Conservation (phyloP, 2,888 invertebrate genomes). For the Subacronicta megacephala region DNA sequence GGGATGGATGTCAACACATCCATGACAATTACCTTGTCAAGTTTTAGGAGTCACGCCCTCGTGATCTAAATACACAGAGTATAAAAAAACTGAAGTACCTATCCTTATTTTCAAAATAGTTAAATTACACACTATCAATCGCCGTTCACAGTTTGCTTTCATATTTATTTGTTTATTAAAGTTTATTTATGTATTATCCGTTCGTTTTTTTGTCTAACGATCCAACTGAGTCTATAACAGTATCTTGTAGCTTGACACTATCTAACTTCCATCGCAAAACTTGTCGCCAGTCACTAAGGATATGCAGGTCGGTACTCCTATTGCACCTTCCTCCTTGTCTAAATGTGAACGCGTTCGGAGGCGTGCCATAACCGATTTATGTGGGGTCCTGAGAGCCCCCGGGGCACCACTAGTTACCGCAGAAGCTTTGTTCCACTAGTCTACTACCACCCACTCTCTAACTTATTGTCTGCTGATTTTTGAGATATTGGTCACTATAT, state of each 20-base stretch:
- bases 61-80: constrained; percentile 14
- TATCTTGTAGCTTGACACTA: no score
- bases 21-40: constrained; percentile 20
- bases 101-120: no score
- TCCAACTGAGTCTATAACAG: no score
- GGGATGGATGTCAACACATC: no score
- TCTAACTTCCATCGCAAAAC: no score
- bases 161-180: no score
- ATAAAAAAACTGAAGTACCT: constrained; percentile 19
- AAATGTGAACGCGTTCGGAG: constrained; percentile 37
- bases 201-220: no score
- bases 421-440: constrained; percentile 54
- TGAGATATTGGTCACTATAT: constrained; percentile 54
- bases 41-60: constrained; percentile 18
- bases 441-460: constrained; percentile 46
- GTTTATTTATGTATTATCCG: no score
- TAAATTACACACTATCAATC: no score
- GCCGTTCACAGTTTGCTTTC: no score
- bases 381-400: constrained; percentile 37
- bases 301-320: constrained; percentile 6
- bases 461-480: constrained; percentile 56
- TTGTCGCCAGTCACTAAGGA: neutral
- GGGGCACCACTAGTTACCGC: constrained; percentile 56
- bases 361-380: constrained; percentile 60
- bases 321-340: constrained; percentile 16